Conservation (phyloP, 2,113 vertebrate genomes). For the Malurus melanocephalus region DNA sequence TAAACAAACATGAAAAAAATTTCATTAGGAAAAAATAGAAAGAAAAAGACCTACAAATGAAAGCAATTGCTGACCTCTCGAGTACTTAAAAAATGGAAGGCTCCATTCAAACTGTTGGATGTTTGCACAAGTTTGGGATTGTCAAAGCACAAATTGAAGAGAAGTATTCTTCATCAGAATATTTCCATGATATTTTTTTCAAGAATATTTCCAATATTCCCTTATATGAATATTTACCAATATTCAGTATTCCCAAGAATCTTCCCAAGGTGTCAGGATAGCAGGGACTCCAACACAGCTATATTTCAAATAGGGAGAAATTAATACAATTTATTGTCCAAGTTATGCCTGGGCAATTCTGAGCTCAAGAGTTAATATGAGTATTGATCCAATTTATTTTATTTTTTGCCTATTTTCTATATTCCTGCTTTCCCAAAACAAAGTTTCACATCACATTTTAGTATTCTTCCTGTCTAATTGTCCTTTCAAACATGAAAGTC, state of each 20-base stretch:
- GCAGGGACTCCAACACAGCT: fast-evolving
- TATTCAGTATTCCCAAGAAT: neutral
- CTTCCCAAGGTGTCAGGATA: neutral
- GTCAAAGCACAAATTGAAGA: too few relatives aligned
- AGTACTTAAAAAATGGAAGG: neutral
- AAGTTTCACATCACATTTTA: neutral
- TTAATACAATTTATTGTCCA: neutral
- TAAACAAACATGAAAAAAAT: neutral
- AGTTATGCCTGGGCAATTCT: neutral
- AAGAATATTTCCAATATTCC: neutral
- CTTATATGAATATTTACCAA: too few relatives aligned
- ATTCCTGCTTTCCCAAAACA: neutral
- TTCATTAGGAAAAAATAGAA: neutral
- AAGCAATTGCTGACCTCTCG: neutral
- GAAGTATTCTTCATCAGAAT: too few relatives aligned
- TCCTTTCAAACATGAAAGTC: neutral
- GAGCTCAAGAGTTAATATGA: neutral
- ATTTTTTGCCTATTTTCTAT: neutral
- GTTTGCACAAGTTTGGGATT: neutral
- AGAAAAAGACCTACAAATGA: neutral
- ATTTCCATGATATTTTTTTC: neutral
- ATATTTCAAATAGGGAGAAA: neutral
- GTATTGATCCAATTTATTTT: neutral
- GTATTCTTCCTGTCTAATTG: neutral
- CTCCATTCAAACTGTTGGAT: neutral